Base-by-base conservation (phyloP, 2,797 vertebrate genomes). In the Poeciliopsis turneri region DNA sequence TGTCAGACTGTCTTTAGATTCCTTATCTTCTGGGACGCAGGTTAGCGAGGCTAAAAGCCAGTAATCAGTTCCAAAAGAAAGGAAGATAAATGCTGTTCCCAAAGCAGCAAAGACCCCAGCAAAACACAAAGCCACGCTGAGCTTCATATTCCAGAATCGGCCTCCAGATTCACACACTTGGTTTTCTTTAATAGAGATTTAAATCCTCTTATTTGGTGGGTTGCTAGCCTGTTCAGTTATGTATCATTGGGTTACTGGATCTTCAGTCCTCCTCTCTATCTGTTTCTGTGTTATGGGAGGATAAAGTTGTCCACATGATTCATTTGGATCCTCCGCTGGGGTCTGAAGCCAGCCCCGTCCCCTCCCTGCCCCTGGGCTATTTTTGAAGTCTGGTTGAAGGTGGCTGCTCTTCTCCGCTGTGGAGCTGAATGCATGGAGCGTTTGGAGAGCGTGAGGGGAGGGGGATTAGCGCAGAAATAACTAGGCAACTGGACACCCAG, bases 11-110 rank as follows among this genome's bases (percentile, higher is more conserved):
- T 73, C 82, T 43, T 23, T 30, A 13, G 80, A 33, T 72, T 70
- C 71, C 0, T 79, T 46, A 73, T 76, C 46, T 43, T 79, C 79
- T 13, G 74, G 57, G 18, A 41, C 90, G 91, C 97, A 99, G 11
- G 82, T 96, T 95, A 99, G 97, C 0, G 96, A 97, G 75, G 94
- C 97, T 84, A 99, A 93, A 83, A 99, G 97, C 98, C 98, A 99
- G 86, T 99, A 99, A 93, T 99, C 97, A 0, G 97, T 98, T 94
- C 98, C 97, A 94, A 99, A 99, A 0, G 98, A 97, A 78, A 99
- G 95, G 73, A 99, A 92, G 92, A 97, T 96, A 78, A 98, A 95
- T 45, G 97, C 94, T 84, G 96, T 95, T 0, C 97, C 98, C 79
- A 99, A 85, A 41, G 97, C 97, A 49, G 97, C 98, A 51, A 99